Evolutionary conservation across 1,140 invertebrate genomes (phyloP).

Genomic region (Drosophila elegans): DNA sequence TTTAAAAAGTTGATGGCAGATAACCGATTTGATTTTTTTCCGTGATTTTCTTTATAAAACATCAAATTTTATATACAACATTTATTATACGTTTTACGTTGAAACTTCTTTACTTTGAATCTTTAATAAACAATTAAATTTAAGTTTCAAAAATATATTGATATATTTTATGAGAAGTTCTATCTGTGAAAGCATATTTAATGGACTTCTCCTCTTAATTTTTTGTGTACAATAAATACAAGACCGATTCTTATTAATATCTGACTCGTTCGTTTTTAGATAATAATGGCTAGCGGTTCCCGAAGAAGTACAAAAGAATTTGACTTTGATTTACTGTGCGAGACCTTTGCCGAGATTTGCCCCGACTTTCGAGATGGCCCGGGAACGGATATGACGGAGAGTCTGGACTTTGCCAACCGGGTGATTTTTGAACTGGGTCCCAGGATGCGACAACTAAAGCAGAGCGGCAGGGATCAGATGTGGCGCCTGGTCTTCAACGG

Average conservation of each 20-base stretch:
- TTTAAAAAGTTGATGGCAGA: no score
- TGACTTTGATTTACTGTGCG: constrained; percentile 42
- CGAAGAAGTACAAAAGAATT: constrained; percentile 7
- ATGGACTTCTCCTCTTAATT: no score
- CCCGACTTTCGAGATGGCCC: constrained; percentile 31
- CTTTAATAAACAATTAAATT: no score
- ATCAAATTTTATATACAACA: no score
- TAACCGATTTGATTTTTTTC: no score
- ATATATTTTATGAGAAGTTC: no score
- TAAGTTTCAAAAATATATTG: no score
- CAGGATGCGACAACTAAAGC: constrained; percentile 54
- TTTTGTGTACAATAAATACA: no score
- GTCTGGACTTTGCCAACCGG: constrained; percentile 57
- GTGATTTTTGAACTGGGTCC: constrained; percentile 56
- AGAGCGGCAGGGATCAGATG: constrained; percentile 47
- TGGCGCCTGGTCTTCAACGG: constrained; percentile 54
- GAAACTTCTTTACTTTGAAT: no score
- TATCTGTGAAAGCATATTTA: no score
- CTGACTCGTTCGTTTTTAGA: background rate
- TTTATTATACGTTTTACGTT: no score
- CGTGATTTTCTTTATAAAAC: no score
- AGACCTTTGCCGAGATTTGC: constrained; percentile 49
- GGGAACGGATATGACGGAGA: constrained; percentile 11
- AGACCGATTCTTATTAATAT: background rate
- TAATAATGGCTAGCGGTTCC: constrained; percentile 32